phyloP scores from a whole-genome alignment of 2,888 invertebrate genomes.

The Lycocerus yunnanus region DNA sequence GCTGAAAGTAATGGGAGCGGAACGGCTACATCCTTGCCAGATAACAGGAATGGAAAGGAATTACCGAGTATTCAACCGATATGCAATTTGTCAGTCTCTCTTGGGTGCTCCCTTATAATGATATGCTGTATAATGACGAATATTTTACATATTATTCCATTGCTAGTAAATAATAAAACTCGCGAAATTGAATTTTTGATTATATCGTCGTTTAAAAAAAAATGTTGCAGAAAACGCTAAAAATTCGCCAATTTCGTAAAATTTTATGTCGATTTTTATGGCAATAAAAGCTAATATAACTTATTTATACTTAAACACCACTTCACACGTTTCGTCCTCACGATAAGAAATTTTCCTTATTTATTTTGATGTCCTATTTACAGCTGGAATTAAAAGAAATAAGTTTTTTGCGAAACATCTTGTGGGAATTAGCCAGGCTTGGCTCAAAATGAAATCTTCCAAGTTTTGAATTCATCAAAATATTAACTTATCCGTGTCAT shows the following conservation, averaged over 20 bases:
- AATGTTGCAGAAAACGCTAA: background rate
- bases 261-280: background rate
- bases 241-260: background rate
- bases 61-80: conserved; percentile 18
- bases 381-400: background rate
- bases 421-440: background rate
- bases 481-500: background rate
- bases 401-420: background rate
- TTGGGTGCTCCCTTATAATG: background rate
- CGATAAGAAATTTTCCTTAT: background rate
- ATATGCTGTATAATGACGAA: background rate
- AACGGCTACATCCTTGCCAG: conserved; percentile 24
- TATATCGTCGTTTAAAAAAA: background rate
- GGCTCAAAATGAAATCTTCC: background rate
- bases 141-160: background rate
- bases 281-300: background rate
- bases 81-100: conserved; percentile 24
- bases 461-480: background rate
- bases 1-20: conserved; percentile 22
- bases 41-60: conserved; percentile 26
- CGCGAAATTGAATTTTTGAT: background rate
- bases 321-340: background rate
- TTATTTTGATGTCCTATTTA: background rate
- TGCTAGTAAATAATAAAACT: background rate
- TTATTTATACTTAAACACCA: background rate